Evolutionary conservation across 2,888 invertebrate species (phyloP), one percentile per base, ranked within the genome.

Genomic region (Troglohyphantes excavatus): DNA sequence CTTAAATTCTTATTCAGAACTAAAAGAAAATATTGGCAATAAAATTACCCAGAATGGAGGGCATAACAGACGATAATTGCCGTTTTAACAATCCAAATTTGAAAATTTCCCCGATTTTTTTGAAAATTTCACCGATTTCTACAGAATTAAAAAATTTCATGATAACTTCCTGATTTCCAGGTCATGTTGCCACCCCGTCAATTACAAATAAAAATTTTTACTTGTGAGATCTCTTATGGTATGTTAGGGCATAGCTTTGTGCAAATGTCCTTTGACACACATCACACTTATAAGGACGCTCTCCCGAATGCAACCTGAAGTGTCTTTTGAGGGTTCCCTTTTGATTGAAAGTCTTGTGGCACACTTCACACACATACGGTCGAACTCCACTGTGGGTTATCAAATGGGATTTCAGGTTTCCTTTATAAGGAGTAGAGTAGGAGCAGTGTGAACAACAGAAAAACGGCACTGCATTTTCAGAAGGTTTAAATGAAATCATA

Each of bases 231-330:
- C n/a, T 53, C n/a, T 17, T 17, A 53, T 53, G 53, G 17, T 53
- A 53, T n/a, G 53, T 17, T 17, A 53, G 17, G 17, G 17, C 29
- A 21, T 27, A 61, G 19, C 23, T 19, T n/a, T 61, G 61, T 9
- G 29, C 19, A 61, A 75, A 75, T 21, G 75, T 19, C 5, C 19
- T 27, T 13, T 21, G 13, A 9, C 75, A 75, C 5, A 29, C 27
- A 7, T 75, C 61, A 21, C 75, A 75, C 33, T 61, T 61, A 23
- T 29, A 75, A 61, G 75, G 61, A 11, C 21, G n/a, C 2, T 75
- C 61, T 29, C 75, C 75, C 27, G 75, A 33, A 29, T 75, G 75
- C 1, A 61, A 0, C 26, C 21, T n/a, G 21, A 61, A 61, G 29
- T 75, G 61, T 1, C 7, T 27, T 11, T 19, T 27, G 11, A 75